Evolutionary conservation across 2,888 invertebrate genomes (phyloP), one percentile per base, ranked within the genome.

Genomic region (Netelia virgata): DNA sequence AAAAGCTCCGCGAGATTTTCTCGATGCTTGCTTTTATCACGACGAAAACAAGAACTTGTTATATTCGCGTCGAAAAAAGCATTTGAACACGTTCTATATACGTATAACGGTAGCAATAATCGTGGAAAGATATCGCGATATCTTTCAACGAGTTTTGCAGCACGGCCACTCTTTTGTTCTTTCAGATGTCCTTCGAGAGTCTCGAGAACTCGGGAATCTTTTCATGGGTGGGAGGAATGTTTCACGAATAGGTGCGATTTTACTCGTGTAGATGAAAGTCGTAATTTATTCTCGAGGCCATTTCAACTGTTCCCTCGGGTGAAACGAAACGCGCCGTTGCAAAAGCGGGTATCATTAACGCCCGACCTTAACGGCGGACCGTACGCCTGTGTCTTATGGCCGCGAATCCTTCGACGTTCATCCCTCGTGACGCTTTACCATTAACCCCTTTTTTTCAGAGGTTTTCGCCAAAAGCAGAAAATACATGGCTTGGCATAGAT

Each of bases 301-400:
- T 82, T 83, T 64, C 74, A 80, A 82, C 86, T 68, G 47, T 11
- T 50, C 16, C 75, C 75, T n/a, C 47, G 28, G 80, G 64, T 57
- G 72, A 72, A 88, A 89, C 85, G 85, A 82, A 82, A 82, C 63
- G 63, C 64, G 63, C 76, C 43, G 66, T 47, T 83, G 85, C 88
- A 91, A 53, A 53, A 53, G 53, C 89, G 90, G 91, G 92, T 89
- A 90, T 90, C 91, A 92, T 92, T 92, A 92, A 92, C 91, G 92
- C 91, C 36, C 36, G 6, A 36, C 36, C 36, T 36, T 36, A 36
- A 36, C 36, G 36, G 36, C 36, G 36, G 36, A 36, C 23, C 23
- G 23, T 23, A 23, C 36, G 36, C 36, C 36, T 36, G 36, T 36
- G 36, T 36, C 36, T 36, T 36, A 36, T 36, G 36, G 6, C 36